These are phyloP conservation scores for Littorina saxatilis DNA, from an alignment of 1,140 invertebrate species.

Conservation along the genomic window DNA sequence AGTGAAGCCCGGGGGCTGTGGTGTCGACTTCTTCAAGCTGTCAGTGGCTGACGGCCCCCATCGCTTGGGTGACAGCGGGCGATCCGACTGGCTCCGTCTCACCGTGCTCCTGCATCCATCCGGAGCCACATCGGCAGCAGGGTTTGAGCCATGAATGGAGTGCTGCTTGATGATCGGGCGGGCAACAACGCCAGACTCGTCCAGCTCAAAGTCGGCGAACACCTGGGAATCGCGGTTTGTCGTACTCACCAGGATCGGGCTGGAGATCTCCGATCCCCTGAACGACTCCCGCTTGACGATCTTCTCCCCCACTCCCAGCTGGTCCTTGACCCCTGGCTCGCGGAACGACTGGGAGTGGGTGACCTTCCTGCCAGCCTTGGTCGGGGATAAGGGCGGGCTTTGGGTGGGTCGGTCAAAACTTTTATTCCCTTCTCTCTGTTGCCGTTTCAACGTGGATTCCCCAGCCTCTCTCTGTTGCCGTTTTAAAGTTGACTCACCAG, in stretches of 20 bases:
- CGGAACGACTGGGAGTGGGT: slow-evolving; percentile 24
- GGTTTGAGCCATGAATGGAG: slow-evolving; percentile 14
- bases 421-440: slow-evolving; percentile 31
- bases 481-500: neutral
- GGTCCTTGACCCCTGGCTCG: slow-evolving; percentile 17
- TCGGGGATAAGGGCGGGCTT: slow-evolving; percentile 25
- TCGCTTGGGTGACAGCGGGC: slow-evolving; percentile 23
- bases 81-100: slow-evolving; percentile 41
- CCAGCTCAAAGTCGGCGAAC: slow-evolving; percentile 45
- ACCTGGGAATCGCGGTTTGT: slow-evolving; percentile 55
- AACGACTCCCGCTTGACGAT: slow-evolving; percentile 47
- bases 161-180: neutral
- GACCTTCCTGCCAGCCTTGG: slow-evolving; percentile 13
- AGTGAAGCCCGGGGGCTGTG: neutral
- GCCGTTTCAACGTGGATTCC: slow-evolving; percentile 1
- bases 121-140: neutral
- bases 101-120: slow-evolving; percentile 28
- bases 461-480: neutral
- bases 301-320: slow-evolving; percentile 5
- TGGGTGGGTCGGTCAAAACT: slow-evolving; percentile 10
- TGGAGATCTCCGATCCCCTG: slow-evolving; percentile 50
- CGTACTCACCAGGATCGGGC: slow-evolving; percentile 52
- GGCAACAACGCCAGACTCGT: slow-evolving; percentile 37
- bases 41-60: neutral
- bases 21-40: neutral